Evolutionary conservation across 1,140 invertebrate species (phyloP).

Genomic region (Thaumetopoea pityocampa): DNA sequence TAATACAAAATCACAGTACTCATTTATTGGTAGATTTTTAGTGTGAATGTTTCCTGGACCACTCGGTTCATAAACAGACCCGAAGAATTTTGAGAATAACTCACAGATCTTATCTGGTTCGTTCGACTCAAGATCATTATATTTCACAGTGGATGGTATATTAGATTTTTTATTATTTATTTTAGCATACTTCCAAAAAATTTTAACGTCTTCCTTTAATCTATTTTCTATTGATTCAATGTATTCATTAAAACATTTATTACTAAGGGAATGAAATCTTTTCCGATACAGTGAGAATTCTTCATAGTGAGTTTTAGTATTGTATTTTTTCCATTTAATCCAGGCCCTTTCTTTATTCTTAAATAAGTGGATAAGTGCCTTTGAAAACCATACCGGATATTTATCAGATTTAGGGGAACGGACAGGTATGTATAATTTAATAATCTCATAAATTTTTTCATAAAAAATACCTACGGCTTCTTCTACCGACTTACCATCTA

Average conservation of each 20-base stretch:
- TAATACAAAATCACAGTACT: too few relatives aligned
- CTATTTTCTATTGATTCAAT: conserved; percentile 15
- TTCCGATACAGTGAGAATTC: conserved; percentile 16
- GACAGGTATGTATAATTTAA: background rate
- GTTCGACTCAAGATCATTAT: background rate
- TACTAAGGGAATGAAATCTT: conserved; percentile 15
- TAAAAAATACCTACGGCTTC: conserved; percentile 4
- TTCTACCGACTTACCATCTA: background rate
- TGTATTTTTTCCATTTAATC: conserved; percentile 31
- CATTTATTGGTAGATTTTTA: too few relatives aligned
- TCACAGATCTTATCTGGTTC: too few relatives aligned
- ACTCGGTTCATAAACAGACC: conserved; percentile 6
- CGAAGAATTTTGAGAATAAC: conserved; percentile 5
- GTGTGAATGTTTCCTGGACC: too few relatives aligned
- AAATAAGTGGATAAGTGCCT: conserved; percentile 24
- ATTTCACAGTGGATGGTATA: too few relatives aligned
- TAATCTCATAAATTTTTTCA: conserved; percentile 10
- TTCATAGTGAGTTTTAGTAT: conserved; percentile 8
- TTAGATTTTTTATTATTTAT: background rate
- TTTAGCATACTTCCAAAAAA: conserved; percentile 2
- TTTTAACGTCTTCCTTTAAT: too few relatives aligned
- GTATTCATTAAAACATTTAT: conserved; percentile 14
- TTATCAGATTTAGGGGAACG: background rate
- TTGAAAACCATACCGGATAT: conserved; percentile 23
- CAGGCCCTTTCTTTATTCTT: conserved; percentile 28